Conservation (phyloP, 2,113 vertebrate genomes). For the Alethe diademata region DNA sequence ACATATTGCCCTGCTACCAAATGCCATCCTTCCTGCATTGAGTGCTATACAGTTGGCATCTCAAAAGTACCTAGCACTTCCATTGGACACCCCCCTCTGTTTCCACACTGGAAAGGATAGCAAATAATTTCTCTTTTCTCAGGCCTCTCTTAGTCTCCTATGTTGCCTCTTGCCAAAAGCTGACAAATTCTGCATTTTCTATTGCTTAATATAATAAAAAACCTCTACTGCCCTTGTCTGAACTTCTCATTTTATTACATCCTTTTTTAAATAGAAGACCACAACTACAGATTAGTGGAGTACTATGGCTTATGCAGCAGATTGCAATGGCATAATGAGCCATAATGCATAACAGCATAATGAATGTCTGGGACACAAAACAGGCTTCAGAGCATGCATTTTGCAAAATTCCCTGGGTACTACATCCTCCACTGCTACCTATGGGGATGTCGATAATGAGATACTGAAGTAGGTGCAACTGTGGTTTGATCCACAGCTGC, state of each 20-base stretch:
- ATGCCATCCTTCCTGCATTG: not conserved
- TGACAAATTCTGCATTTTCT: not conserved
- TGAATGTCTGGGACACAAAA: not conserved
- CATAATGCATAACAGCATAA: not conserved
- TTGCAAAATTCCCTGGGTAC: not conserved
- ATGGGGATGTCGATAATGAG: not conserved
- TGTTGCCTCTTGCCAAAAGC: not conserved
- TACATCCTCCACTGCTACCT: not conserved
- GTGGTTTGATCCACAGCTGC: not conserved
- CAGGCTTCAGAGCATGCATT: not conserved
- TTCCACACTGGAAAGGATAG: not conserved
- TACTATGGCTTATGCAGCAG: not conserved
- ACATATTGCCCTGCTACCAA: not conserved
- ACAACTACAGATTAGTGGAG: not conserved
- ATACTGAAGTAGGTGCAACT: not conserved
- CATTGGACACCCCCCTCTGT: not conserved
- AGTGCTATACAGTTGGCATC: not conserved
- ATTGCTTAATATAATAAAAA: not conserved
- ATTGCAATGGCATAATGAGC: not conserved
- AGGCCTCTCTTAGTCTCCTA: not conserved
- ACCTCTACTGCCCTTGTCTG: not conserved
- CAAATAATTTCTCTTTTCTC: not conserved
- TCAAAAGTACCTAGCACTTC: not conserved
- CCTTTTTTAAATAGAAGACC: not conserved
- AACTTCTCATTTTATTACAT: not conserved